phyloP scores from a whole-genome alignment of 2,888 invertebrate species.

The Xanthia togata region DNA sequence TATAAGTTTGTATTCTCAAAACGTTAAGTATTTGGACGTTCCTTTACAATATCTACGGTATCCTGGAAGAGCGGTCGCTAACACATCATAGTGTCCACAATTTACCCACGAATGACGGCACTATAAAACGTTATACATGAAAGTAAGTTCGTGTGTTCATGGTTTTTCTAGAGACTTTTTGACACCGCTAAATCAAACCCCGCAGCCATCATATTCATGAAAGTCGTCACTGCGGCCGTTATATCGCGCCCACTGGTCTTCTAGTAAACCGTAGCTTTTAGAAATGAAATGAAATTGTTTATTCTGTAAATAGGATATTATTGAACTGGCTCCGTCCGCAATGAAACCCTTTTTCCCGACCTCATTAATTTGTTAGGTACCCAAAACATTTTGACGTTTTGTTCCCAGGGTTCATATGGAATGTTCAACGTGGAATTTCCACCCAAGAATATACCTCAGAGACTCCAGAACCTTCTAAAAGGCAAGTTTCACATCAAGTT shows the following conservation, averaged over 20 bases:
- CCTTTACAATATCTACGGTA: background rate
- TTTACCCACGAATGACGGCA: too few species aligned
- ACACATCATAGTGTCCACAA: too few species aligned
- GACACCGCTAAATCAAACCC: background rate
- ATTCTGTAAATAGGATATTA: too few species aligned
- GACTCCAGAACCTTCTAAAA: background rate
- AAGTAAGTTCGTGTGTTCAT: background rate
- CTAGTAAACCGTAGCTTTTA: background rate
- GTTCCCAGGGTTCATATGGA: conserved; percentile 56
- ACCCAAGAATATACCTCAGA: conserved; percentile 61
- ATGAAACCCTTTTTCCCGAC: background rate
- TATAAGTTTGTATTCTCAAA: background rate
- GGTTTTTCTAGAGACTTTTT: background rate
- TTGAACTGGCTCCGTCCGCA: background rate
- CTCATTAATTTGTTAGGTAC: background rate
- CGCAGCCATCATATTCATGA: background rate
- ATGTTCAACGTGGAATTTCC: conserved; percentile 62
- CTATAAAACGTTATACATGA: too few species aligned
- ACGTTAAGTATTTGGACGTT: background rate
- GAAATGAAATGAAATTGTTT: too few species aligned
- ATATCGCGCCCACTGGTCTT: background rate
- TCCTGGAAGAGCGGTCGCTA: background rate
- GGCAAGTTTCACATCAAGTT: conserved; percentile 26
- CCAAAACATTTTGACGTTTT: background rate
- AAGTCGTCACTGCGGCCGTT: background rate